Percentiles rank a stretch among this genome's conserved stretches.
Conservation (phyloP, 30 jellyfish, hydroid and myxozoan genomes). For the Phacellophora camtschatica region DNA sequence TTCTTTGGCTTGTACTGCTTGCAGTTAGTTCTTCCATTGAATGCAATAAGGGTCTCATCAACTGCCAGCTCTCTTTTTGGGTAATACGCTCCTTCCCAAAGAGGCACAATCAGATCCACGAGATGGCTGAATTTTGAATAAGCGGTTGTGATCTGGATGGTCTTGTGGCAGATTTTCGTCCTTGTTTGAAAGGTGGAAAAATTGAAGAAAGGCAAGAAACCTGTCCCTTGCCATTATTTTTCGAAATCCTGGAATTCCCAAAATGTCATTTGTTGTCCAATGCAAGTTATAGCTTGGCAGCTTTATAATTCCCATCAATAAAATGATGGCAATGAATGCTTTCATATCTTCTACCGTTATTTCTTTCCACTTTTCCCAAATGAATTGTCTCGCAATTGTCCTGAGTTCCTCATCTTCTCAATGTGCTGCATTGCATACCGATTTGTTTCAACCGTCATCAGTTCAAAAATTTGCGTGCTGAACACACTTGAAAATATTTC, state of each 20-base stretch:
- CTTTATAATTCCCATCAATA: background rate
- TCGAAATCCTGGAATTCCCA: background rate
- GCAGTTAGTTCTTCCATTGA: slow-evolving; percentile 18
- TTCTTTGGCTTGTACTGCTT: slow-evolving; percentile 37
- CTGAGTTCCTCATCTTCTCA: background rate
- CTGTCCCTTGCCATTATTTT: slow-evolving; percentile 1
- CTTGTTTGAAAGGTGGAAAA: background rate
- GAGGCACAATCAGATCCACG: slow-evolving; percentile 5
- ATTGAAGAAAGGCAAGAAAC: background rate
- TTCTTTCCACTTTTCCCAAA: background rate
- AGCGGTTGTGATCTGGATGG: background rate
- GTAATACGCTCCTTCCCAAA: slow-evolving; percentile 34
- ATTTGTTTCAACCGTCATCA: background rate
- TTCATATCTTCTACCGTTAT: slow-evolving; percentile 3
- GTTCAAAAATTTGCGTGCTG: too few species aligned
- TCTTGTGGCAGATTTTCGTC: background rate
- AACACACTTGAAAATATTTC: too few species aligned
- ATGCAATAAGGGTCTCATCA: slow-evolving; percentile 20
- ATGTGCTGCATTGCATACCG: background rate
- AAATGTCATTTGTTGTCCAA: background rate
- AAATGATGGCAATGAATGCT: background rate
- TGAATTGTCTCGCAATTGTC: background rate
- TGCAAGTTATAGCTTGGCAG: slow-evolving; percentile 12
- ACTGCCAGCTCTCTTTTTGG: slow-evolving; percentile 29
- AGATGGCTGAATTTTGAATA: slow-evolving; percentile 4